Percentiles rank a stretch among this genome's conserved stretches.
Evolutionary conservation across 1,140 invertebrate species (phyloP).

Genomic region (Drosophila kepulauana): DNA sequence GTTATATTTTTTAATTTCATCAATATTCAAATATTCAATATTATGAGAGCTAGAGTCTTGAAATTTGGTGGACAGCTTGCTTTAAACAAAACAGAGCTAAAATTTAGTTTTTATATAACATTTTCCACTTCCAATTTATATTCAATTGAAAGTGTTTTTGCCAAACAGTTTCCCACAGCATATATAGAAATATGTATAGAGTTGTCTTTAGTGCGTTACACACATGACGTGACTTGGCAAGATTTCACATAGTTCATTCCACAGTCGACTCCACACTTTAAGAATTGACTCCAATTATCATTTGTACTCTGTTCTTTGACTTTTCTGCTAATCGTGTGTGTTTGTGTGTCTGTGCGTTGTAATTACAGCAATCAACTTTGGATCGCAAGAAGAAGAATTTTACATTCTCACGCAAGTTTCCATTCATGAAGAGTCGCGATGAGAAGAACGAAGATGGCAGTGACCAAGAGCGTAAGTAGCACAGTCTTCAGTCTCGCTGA

Average conservation of each 20-base stretch:
- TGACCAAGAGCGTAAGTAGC: conserved; percentile 98
- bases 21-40: no score
- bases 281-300: conserved; percentile 17
- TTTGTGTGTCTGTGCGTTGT: conserved; percentile 13
- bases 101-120: background rate
- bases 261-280: background rate
- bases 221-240: conserved; percentile 12
- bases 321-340: background rate
- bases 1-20: no score
- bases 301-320: background rate
- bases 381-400: conserved; percentile 99
- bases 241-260: background rate
- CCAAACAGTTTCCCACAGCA: no score
- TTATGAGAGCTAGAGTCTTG: no score
- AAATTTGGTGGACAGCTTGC: background rate
- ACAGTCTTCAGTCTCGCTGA: conserved; percentile 9
- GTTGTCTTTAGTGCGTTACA: background rate
- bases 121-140: background rate
- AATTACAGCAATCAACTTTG: conserved; percentile 93
- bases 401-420: conserved; percentile 98
- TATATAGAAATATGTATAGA: no score
- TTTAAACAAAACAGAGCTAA: no score
- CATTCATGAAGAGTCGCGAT: conserved; percentile 99
- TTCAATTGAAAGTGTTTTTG: background rate
- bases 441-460: conserved; percentile 98